Evolutionary conservation across 2,797 vertebrate genomes (phyloP), one percentile per base, ranked within the genome.

Genomic region (Oreortyx pictus): DNA sequence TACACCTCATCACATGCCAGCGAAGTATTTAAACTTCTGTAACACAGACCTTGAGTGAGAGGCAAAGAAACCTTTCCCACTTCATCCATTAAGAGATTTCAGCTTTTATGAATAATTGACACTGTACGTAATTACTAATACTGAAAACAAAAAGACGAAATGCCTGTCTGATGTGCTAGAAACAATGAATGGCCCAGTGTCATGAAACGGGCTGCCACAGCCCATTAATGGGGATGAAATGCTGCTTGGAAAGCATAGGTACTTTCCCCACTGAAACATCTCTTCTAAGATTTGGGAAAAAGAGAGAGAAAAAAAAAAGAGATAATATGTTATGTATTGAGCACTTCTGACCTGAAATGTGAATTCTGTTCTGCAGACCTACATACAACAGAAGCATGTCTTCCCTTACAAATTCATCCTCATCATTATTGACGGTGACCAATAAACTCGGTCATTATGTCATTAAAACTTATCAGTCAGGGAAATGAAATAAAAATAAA

Each of bases 141-240:
- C 10, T 56, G 72, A 82, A 93, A 90, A 92, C 24, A 94, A 77
- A 78, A 86, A 82, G 71, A 90, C 20, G 13, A 93, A 90, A 80
- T 56, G 43, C 11, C 73, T 83, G 49, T 46, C 59, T 85, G 57
- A 35, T 75, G 78, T 10, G 23, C 73, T 75, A 80, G 71, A 77
- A 44, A 41, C 39, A 41, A 41, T 41, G 44, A 25, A 43, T 54
- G 65, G 77, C 71, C 82, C 29, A 88, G 27, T 0, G 0, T 29
- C 44, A 19, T 20, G 31, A 60, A 79, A 64, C 0, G 1, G 66
- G 39, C 44, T 79, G 50, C 49, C 71, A 56, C 16, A 89, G 56
- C 14, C 57, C 52, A 56, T 66, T 72, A 78, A 17, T 11, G 23
- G 39, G 33, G 88, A 79, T 18, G 11, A 77, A 91, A 90, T 3